Conservation (phyloP, 2,888 invertebrate genomes). For the Sepioteuthis lessoniana region DNA sequence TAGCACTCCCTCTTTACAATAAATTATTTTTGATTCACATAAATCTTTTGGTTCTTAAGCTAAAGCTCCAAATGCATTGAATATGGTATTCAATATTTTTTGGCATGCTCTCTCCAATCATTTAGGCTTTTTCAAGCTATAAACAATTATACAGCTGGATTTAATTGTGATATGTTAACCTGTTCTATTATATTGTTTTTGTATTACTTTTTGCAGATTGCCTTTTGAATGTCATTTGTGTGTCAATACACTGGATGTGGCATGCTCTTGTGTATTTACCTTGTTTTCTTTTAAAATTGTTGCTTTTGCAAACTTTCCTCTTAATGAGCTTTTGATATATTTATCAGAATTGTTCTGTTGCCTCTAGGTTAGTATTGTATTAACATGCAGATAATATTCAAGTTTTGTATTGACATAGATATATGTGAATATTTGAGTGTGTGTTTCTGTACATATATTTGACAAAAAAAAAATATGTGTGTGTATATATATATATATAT, state of each 20-base stretch:
- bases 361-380: slow-evolving; percentile 39
- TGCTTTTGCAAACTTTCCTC: slow-evolving; percentile 48
- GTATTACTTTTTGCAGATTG: slow-evolving; percentile 44
- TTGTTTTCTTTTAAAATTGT: slow-evolving; percentile 37
- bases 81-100: slow-evolving; percentile 6
- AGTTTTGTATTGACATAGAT: not conserved
- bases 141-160: not conserved
- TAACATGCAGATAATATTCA: slow-evolving; percentile 42
- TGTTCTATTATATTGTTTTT: slow-evolving; percentile 38
- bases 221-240: slow-evolving; percentile 45
- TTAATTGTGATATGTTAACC: not conserved
- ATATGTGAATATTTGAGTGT: slow-evolving; percentile 2
- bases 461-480: not conserved
- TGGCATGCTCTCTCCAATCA: not conserved
- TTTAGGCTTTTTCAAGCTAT: not conserved
- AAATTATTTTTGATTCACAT: not conserved
- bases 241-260: slow-evolving; percentile 40
- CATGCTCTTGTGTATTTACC: slow-evolving; percentile 45
- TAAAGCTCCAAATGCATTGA: slow-evolving; percentile 9
- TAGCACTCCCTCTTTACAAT: not conserved
- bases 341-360: not conserved
- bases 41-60: not conserved
- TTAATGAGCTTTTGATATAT: slow-evolving; percentile 47
- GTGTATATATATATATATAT: not conserved
- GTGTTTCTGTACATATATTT: slow-evolving; percentile 6